Evolutionary conservation across 2,888 invertebrate genomes (phyloP).

Genomic region (Rutpela maculata): DNA sequence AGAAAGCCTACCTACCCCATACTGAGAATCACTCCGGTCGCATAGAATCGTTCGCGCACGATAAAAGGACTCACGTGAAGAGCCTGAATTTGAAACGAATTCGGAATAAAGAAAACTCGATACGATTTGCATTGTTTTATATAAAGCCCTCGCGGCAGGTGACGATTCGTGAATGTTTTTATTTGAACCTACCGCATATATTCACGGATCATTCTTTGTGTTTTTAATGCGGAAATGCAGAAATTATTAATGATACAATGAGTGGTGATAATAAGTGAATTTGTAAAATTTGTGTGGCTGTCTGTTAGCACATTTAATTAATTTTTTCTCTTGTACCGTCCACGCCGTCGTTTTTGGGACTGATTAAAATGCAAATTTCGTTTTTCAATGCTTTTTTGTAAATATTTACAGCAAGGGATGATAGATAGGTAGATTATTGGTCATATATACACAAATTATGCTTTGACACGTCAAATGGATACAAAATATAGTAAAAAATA

Average conservation of each 20-base stretch:
- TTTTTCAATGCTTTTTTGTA: no score
- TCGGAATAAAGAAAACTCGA: conserved; percentile 33
- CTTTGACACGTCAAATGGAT: no score
- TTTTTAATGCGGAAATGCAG: conserved; percentile 24
- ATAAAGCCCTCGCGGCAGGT: conserved; percentile 31
- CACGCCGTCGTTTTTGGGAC: neutral
- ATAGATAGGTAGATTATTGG: no score
- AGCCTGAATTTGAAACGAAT: conserved; percentile 43
- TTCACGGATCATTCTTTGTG: conserved; percentile 25
- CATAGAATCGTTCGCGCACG: conserved; percentile 6
- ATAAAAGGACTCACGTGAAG: conserved; percentile 39
- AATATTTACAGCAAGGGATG: no score
- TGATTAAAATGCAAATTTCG: conserved; percentile 13
- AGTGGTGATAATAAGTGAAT: conserved; percentile 26
- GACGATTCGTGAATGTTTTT: neutral
- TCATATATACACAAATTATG: no score
- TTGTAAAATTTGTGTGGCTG: conserved; percentile 30
- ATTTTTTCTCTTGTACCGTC: neutral
- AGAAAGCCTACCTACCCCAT: conserved; percentile 30
- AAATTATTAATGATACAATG: conserved; percentile 33
- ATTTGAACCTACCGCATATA: conserved; percentile 20
- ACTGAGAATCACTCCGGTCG: conserved; percentile 1
- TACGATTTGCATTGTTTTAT: conserved; percentile 48
- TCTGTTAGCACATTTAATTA: neutral
- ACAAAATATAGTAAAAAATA: no score